Base-by-base conservation (phyloP, 2,888 invertebrate species). In the Eupithecia abbreviata region DNA sequence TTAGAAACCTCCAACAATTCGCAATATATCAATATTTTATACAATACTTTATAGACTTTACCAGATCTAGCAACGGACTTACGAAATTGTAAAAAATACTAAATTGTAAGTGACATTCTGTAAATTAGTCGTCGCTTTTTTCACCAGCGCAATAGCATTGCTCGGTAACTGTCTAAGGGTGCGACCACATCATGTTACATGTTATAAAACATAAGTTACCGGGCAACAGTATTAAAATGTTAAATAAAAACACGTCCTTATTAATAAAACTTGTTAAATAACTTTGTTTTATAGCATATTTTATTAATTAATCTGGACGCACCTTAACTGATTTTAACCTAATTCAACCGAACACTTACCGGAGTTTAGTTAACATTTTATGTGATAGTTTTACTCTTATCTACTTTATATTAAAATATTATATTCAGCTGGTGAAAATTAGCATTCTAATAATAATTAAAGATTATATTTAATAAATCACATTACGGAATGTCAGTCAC, bases 61-160 rank as follows among this genome's bases (percentile, higher is more conserved):
- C 84, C 83, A 82, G 84, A 86, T 77, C 77, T 84, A 85, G 88
- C 88, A 87, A 88, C 88, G 82, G 77, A 77, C 75, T 83, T 84
- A 77, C 75, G 80, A 84, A 84, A 84, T 77, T 83, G 82, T 84
- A 85, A 82, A 87, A 55, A 86, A 83, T 82, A 81, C 82, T 85
- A 81, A 84, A n/a, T 72, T 82, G 81, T 80, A 79, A 77, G 74
- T 81, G 80, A 82, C 83, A 84, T 82, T 82, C 82, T 82, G 83
- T 85, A 80, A 74, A 43, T 51, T 70, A 42, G 51, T 66, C 70
- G 62, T 3, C 58, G 30, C 70, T 49, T 7, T 43, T 71, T 71
- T 62, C 70, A 66, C 73, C 72, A 67, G 73, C 66, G 18, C 30
- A 65, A 72, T 69, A 69, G 12, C 18, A 47, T 45, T 12, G 45